phyloP scores from a whole-genome alignment of 2,797 vertebrate genomes.

The Lerista edwardsae region DNA sequence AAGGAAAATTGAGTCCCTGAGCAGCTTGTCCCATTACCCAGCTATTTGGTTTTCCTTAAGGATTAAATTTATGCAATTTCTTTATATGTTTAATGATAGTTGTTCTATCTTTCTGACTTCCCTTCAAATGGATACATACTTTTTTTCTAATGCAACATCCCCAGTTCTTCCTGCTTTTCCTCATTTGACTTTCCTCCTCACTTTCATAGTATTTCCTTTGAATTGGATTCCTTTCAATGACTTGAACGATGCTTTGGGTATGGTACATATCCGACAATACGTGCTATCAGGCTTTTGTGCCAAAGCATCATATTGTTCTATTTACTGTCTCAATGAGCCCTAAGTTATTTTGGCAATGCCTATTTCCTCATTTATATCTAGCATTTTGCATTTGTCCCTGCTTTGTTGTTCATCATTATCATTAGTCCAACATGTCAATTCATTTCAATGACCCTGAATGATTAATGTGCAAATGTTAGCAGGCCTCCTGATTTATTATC shows the following conservation, averaged over 20 bases:
- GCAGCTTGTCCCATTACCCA: conserved; percentile 3
- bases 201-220: not conserved
- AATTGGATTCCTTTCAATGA: not conserved
- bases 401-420: not conserved
- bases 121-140: not conserved
- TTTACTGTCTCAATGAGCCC: not conserved
- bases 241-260: too few species aligned
- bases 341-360: not conserved
- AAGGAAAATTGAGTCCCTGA: not conserved
- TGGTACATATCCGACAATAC: not conserved
- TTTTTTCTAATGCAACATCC: not conserved
- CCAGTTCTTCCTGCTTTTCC: not conserved
- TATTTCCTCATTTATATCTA: not conserved
- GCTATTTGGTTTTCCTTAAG: not conserved
- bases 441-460: not conserved
- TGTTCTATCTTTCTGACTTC: not conserved
- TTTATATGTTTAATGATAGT: not conserved
- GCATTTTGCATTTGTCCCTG: not conserved
- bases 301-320: not conserved
- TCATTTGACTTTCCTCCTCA: not conserved
- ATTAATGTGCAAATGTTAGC: not conserved
- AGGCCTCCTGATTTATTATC: not conserved
- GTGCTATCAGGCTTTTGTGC: not conserved
- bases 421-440: not conserved
- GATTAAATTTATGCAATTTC: not conserved